Conservation (phyloP, 2,797 vertebrate species). For the Pipistrellus pipistrellus region DNA sequence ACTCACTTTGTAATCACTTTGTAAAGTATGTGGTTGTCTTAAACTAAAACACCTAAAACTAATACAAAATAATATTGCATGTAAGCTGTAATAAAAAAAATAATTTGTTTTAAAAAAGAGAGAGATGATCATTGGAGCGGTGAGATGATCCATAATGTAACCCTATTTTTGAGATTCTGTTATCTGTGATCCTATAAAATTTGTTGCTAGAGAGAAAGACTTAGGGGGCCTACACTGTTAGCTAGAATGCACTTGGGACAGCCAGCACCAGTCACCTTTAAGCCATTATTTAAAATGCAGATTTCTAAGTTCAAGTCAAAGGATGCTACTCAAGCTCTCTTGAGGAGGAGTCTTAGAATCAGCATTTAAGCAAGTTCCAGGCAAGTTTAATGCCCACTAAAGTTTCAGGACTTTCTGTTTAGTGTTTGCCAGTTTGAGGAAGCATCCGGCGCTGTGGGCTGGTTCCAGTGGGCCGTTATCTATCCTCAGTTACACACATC, state of each 20-base stretch:
- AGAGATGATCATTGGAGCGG: background rate
- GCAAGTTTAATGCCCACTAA: background rate
- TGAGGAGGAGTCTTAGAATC: background rate
- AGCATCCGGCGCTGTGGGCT: background rate
- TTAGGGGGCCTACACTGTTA: background rate
- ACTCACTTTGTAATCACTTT: too few species aligned
- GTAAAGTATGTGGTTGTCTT: background rate
- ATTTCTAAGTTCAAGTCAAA: slow-evolving; percentile 17
- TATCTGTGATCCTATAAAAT: background rate
- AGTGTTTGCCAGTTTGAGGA: slow-evolving; percentile 3
- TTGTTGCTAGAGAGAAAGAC: background rate
- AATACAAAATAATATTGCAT: background rate
- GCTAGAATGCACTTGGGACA: background rate
- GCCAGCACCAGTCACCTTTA: background rate
- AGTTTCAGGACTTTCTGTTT: slow-evolving; percentile 34
- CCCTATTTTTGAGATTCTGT: background rate
- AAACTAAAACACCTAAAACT: background rate
- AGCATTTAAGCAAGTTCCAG: slow-evolving; percentile 1
- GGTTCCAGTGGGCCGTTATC: background rate
- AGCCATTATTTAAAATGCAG: slow-evolving; percentile 32
- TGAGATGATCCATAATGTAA: background rate
- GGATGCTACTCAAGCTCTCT: background rate
- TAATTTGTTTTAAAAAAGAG: background rate
- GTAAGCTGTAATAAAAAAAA: background rate
- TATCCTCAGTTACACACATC: background rate